Base-by-base conservation (phyloP, 2,797 vertebrate species). In the Steatocranus sp. region DNA sequence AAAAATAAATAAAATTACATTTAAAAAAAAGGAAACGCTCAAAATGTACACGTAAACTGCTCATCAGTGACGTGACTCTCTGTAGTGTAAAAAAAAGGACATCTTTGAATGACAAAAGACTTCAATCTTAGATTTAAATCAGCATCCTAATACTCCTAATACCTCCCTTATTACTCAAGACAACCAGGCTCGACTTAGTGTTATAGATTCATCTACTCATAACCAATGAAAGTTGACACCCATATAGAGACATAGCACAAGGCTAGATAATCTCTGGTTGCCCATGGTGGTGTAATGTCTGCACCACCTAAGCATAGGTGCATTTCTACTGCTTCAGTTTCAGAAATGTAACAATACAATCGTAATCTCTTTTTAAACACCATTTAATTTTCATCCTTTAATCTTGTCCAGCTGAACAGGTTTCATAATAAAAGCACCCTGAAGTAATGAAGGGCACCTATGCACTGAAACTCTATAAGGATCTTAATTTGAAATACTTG, bases 61-160 rank as follows among this genome's bases (percentile, higher is more conserved):
- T 66, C 5, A 0, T 2, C 11, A 23, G 34, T 41, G 0, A 23
- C 0, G 0, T 0, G 3, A 6, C 61, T 66, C 23, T 38, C 0
- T 38, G 2, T 6, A 66, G 0, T 38, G n/a, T 38, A 20, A 23
- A 38, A 66, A 32, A 38, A 27, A n/a, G 10, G 9, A 27, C 14
- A 9, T 30, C 0, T 56, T 6, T 56, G 53, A 30, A 56, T 30
- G 25, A 30, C 25, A 56, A 30, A 53, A 54, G n/a, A n/a, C n/a
- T n/a, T n/a, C n/a, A n/a, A n/a, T n/a, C n/a, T n/a, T n/a, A n/a
- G n/a, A n/a, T n/a, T n/a, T n/a, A n/a, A n/a, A n/a, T n/a, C n/a
- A n/a, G n/a, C n/a, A n/a, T n/a, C n/a, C n/a, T n/a, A n/a, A n/a
- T n/a, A n/a, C n/a, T n/a, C n/a, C n/a, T n/a, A n/a, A n/a, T n/a